These are phyloP conservation scores for Goniozus legneri DNA, from an alignment of 1,140 invertebrate species.

Conservation along the genomic window DNA sequence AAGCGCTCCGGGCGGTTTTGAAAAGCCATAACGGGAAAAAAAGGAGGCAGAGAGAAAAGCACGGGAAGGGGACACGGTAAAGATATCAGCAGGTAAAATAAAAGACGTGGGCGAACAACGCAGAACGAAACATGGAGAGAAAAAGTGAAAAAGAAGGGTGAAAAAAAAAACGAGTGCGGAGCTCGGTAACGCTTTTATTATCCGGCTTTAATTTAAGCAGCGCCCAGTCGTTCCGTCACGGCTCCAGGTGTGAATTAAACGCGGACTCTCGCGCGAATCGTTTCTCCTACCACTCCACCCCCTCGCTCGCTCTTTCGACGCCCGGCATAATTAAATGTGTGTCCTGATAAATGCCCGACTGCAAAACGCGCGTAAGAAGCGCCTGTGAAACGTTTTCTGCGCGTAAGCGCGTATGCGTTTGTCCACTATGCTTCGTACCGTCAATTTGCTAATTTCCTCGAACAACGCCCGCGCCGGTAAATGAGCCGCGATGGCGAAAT, in stretches of 20 bases:
- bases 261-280: slow-evolving; percentile 22
- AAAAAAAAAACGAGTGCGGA: slow-evolving; percentile 15
- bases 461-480: too few relatives aligned
- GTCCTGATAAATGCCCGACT: slow-evolving; percentile 35
- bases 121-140: slow-evolving; percentile 10
- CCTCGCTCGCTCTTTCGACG: slow-evolving; percentile 27
- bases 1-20: background rate
- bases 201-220: slow-evolving; percentile 54
- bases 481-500: too few relatives aligned
- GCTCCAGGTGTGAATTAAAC: slow-evolving; percentile 51
- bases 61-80: background rate
- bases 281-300: slow-evolving; percentile 13
- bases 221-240: slow-evolving; percentile 47
- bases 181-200: slow-evolving; percentile 47
- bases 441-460: too few relatives aligned
- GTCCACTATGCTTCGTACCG: too few relatives aligned
- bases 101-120: too few relatives aligned
- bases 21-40: too few relatives aligned
- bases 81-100: background rate
- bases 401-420: too few relatives aligned
- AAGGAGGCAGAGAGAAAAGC: background rate
- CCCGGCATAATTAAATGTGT: slow-evolving; percentile 45
- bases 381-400: too few relatives aligned
- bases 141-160: slow-evolving; percentile 22
- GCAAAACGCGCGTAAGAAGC: background rate